Evolutionary conservation across 2,113 vertebrate species (phyloP).

Genomic region (Erpornis zantholeuca): DNA sequence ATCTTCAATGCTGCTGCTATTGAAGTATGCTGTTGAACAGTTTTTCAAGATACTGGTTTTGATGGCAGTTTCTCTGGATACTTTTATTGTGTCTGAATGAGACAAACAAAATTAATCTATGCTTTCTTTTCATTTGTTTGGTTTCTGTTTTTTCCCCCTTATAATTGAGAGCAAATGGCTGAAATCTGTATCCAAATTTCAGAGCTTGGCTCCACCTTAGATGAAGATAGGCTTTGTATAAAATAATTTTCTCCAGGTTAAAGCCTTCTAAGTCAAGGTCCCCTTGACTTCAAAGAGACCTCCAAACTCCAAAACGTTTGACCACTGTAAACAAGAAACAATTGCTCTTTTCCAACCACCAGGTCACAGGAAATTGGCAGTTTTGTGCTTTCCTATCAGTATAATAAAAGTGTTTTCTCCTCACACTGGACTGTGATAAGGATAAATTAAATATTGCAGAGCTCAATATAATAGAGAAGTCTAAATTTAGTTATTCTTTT

Average conservation of each 20-base stretch:
- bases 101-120: background rate
- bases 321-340: background rate
- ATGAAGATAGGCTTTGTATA: background rate
- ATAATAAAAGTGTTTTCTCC: background rate
- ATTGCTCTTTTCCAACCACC: background rate
- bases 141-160: background rate
- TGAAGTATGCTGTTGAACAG: background rate
- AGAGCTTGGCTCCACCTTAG: background rate
- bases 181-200: background rate
- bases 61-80: background rate
- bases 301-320: background rate
- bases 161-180: background rate
- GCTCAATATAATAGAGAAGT: background rate
- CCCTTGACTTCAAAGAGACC: background rate
- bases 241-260: background rate
- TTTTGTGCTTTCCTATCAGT: background rate
- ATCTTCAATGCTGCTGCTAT: too few relatives aligned
- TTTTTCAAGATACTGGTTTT: background rate
- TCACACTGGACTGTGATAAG: background rate
- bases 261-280: background rate
- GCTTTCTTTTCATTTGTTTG: background rate
- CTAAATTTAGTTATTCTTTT: background rate
- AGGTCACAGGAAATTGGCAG: background rate
- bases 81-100: background rate
- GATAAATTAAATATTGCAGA: background rate